Evolutionary conservation across 2,797 vertebrate genomes (phyloP).

Genomic region (Poecilia gillii): DNA sequence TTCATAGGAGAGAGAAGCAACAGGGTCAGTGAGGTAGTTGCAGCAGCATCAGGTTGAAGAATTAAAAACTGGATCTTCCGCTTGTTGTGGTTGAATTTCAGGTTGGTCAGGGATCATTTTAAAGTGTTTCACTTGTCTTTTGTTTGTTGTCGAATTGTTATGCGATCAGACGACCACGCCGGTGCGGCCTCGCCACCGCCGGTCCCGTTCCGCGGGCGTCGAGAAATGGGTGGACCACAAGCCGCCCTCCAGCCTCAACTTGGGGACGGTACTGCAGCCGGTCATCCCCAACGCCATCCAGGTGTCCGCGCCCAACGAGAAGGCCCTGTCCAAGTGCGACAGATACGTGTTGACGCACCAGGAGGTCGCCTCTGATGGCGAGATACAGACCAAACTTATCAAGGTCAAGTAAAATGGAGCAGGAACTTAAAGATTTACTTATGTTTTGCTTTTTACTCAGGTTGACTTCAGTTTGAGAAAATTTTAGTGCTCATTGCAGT

Average conservation of each 20-base stretch:
- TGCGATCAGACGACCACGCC: conserved; percentile 79
- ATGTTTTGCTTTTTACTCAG: background rate
- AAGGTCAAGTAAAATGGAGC: conserved; percentile 81
- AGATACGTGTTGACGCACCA: conserved; percentile 97
- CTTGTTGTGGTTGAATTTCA: background rate
- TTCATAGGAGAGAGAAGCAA: conserved; percentile 75
- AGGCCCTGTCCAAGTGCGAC: conserved; percentile 92
- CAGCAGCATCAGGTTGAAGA: conserved; percentile 17
- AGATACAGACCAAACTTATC: conserved; percentile 93
- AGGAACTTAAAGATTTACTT: background rate
- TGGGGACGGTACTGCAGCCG: conserved; percentile 93
- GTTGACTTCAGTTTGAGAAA: background rate
- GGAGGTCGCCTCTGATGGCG: conserved; percentile 94
- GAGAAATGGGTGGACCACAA: conserved; percentile 98
- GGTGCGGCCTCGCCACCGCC: conserved; percentile 83
- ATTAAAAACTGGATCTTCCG: background rate
- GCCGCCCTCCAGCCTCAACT: conserved; percentile 86
- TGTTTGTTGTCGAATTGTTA: background rate
- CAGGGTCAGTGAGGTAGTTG: conserved; percentile 85
- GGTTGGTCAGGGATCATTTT: background rate
- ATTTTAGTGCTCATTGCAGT: background rate
- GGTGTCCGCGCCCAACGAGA: conserved; percentile 88
- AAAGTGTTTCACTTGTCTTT: background rate
- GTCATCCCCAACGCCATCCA: conserved; percentile 90
- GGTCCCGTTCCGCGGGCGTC: conserved; percentile 89